phyloP scores from a whole-genome alignment of 2,113 vertebrate genomes.

The Daphoenositta chrysoptera region DNA sequence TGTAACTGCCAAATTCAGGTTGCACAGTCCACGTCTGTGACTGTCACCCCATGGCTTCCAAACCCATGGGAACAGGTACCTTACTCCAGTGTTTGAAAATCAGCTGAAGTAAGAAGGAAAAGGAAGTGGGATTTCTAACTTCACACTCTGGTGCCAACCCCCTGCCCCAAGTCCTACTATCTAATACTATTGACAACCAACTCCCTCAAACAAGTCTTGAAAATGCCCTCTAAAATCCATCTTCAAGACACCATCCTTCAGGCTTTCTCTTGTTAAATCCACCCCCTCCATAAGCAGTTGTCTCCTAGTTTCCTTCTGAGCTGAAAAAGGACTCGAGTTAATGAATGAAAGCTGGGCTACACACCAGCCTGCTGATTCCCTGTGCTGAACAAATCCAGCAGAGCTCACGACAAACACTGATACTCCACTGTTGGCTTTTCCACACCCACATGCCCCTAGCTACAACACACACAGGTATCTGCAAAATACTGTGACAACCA shows the following conservation, averaged over 20 bases:
- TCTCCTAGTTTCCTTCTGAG: neutral
- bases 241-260: neutral
- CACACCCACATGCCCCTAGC: neutral
- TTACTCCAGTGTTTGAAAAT: neutral
- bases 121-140: neutral
- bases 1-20: neutral
- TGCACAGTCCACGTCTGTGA: neutral
- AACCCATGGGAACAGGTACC: neutral
- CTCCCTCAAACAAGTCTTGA: neutral
- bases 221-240: neutral
- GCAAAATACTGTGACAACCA: neutral
- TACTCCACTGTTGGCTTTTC: neutral
- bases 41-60: neutral
- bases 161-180: neutral
- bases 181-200: neutral
- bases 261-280: neutral
- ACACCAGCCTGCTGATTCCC: neutral
- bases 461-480: neutral
- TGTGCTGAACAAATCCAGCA: neutral
- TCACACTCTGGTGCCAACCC: neutral
- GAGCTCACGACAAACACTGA: neutral
- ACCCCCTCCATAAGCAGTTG: neutral
- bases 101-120: neutral
- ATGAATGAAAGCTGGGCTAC: neutral
- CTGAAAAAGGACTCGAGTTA: neutral